A percentile compares a stretch with the other conserved stretches of the same genome.
These are phyloP conservation scores for Chromoteleia sp. DNA, from an alignment of 2,888 invertebrate species.

Conservation along the genomic window DNA sequence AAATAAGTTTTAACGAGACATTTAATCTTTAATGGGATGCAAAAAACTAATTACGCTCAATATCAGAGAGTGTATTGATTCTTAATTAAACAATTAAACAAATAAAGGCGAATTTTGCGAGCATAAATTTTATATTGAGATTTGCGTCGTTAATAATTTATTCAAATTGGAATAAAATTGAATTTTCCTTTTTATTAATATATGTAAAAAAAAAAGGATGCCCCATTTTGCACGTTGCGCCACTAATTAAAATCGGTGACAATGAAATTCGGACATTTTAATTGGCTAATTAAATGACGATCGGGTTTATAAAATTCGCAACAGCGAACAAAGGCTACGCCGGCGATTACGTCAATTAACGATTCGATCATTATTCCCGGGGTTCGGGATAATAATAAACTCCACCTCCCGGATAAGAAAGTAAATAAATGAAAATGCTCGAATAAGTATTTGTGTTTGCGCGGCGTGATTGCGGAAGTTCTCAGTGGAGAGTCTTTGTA, in stretches of 20 bases:
- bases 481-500: constrained; percentile 32
- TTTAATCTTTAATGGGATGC: too few species aligned
- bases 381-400: constrained; percentile 17
- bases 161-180: too few species aligned
- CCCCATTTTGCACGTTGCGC: background rate
- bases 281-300: constrained; percentile 37
- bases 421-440: constrained; percentile 53
- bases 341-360: constrained; percentile 47
- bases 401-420: constrained; percentile 11
- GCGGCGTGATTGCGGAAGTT: constrained; percentile 56
- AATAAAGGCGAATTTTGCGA: too few species aligned
- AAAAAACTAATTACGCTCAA: too few species aligned
- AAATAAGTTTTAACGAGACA: too few species aligned
- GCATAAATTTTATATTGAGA: too few species aligned
- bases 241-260: constrained; percentile 33
- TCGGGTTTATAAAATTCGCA: constrained; percentile 7
- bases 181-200: background rate
- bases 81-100: too few species aligned
- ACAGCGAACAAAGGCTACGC: background rate
- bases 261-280: constrained; percentile 23
- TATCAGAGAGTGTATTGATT: too few species aligned
- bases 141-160: too few species aligned
- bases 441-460: constrained; percentile 63
- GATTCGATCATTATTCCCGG: background rate
- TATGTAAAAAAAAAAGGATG: background rate